Conservation (phyloP, 2,113 vertebrate genomes). For the Nothobranchius kuhntae region DNA sequence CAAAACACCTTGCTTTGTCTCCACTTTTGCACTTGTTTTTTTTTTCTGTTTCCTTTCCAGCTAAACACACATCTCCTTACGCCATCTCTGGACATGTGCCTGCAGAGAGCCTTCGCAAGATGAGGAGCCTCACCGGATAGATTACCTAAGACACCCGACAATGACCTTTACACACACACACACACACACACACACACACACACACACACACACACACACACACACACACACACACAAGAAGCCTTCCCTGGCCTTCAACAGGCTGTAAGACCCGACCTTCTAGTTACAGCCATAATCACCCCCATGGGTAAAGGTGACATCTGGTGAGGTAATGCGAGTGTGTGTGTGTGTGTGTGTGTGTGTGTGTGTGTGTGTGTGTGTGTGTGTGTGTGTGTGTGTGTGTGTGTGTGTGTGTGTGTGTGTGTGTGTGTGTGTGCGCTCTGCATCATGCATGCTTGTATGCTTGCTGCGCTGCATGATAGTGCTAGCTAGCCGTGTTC, state of each 20-base stretch:
- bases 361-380: too few species aligned
- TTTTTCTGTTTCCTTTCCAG: constrained; percentile 3
- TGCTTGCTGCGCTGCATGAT: constrained; percentile 25
- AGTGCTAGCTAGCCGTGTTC: constrained; percentile 21
- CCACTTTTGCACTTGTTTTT: background rate
- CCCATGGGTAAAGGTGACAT: constrained; percentile 72
- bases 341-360: constrained; percentile 11
- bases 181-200: background rate
- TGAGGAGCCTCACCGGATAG: constrained; percentile 63
- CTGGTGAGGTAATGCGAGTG: constrained; percentile 66
- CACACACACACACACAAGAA: constrained; percentile 22
- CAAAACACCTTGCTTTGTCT: constrained; percentile 49
- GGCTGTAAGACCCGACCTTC: constrained; percentile 78
- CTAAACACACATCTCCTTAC: constrained; percentile 24
- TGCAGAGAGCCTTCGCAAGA: constrained; percentile 65
- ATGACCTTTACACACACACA: constrained; percentile 52
- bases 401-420: too few species aligned
- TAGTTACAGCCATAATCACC: constrained; percentile 71
- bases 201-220: constrained; percentile 8
- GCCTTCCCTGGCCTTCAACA: constrained; percentile 56
- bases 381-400: too few species aligned
- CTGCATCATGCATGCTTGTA: constrained; percentile 26
- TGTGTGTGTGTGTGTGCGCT: background rate
- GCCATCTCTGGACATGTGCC: constrained; percentile 53
- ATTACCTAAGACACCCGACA: constrained; percentile 75